Percentiles rank a stretch among this genome's conserved stretches.
Conservation (phyloP, 2,113 vertebrate species). For the Galbula dea region DNA sequence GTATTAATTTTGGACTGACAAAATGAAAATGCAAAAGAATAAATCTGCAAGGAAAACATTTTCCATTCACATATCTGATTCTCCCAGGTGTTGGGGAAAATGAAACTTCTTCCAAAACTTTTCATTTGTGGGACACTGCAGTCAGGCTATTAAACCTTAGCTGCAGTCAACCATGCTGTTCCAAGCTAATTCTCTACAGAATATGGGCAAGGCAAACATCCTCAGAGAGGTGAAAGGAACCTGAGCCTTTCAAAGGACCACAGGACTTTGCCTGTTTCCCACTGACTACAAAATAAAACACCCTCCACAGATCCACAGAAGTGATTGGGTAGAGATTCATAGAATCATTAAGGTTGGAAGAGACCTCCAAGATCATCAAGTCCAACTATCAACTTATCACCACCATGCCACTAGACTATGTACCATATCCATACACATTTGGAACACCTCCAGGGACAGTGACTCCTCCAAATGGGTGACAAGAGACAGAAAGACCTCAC, state of each 20-base stretch:
- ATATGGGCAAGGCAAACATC: neutral
- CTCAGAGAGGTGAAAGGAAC: neutral
- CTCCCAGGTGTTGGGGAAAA: neutral
- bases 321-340: neutral
- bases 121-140: accelerated
- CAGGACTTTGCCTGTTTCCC: neutral
- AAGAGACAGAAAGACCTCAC: neutral
- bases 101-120: neutral
- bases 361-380: no score
- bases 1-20: neutral
- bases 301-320: neutral
- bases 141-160: neutral
- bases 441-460: no score
- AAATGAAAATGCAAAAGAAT: neutral
- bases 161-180: neutral
- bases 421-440: no score
- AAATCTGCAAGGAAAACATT: neutral
- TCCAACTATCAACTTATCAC: no score
- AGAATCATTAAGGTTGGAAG: no score
- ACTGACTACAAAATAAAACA: neutral
- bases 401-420: no score
- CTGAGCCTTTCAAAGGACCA: neutral
- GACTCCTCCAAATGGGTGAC: neutral
- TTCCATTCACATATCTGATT: neutral
- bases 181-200: neutral